These are phyloP conservation scores for Elephas maximus DNA, from an alignment of 2,113 vertebrate genomes.

Conservation along the genomic window DNA sequence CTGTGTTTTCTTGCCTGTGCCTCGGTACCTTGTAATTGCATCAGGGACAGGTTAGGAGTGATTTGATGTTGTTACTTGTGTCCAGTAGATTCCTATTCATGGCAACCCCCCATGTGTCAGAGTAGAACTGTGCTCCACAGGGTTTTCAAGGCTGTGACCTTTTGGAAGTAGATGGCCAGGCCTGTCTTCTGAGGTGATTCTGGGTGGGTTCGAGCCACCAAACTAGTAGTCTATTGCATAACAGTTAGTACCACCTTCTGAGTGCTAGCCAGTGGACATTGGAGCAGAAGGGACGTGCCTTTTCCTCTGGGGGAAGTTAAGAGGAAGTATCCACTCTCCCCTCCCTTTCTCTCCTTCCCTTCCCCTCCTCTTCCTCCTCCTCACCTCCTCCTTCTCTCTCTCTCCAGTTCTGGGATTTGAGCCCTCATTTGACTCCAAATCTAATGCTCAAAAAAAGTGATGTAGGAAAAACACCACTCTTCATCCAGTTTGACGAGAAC, in stretches of 20 bases:
- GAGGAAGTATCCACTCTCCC: not conserved
- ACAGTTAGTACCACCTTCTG: not conserved
- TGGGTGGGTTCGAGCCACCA: not conserved
- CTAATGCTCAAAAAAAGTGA: not conserved
- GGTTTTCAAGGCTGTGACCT: not conserved
- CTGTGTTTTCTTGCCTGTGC: accelerated
- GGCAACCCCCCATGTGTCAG: not conserved
- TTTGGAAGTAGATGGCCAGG: not conserved
- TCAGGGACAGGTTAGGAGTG: accelerated
- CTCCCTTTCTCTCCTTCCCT: not conserved
- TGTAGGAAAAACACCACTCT: accelerated
- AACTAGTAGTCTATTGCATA: not conserved
- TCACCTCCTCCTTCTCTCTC: not conserved
- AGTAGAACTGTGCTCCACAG: not conserved
- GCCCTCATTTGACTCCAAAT: not conserved
- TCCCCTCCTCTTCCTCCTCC: not conserved
- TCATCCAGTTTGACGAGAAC: not conserved
- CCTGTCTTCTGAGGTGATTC: not conserved
- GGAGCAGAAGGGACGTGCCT: not conserved
- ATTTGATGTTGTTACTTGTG: no score
- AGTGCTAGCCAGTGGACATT: accelerated
- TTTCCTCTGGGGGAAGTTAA: not conserved
- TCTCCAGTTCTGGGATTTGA: not conserved
- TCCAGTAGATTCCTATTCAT: no score
- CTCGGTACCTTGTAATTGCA: accelerated